Evolutionary conservation across 2,888 invertebrate genomes (phyloP), one percentile per base, ranked within the genome.

Genomic region (Napeogenes inachia): DNA sequence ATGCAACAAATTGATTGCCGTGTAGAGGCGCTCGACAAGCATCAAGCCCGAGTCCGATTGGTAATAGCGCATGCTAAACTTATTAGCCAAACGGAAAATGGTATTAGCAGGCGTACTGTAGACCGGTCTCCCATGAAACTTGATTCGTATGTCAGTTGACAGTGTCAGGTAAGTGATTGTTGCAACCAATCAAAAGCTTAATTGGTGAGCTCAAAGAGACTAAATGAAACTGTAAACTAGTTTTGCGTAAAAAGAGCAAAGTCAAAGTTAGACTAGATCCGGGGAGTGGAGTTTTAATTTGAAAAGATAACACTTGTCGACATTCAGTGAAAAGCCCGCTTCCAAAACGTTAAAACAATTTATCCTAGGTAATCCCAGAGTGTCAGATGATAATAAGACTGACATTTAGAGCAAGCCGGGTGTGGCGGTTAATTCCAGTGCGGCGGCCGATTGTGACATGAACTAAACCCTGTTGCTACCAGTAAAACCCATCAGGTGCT

Each of bases 311-410:
- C 82, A 83, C 79, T 80, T 75, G 84, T 81, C 79, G 76, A 76
- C 83, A 73, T 81, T 74, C 75, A 80, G 82, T 81, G 79, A 80
- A 83, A 84, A 80, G 79, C 78, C 70, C 77, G 78, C 78, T 83
- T 80, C 73, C 76, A 73, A 83, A 88, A 89, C 79, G 87, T 81
- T 89, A 84, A 88, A 89, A 89, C 89, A 89, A 87, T 90, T 89
- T 88, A 89, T 87, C 85, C 87, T 80, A 80, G 80, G 84, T 89
- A 90, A 90, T 89, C 90, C 89, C 76, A 72, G 78, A 82, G 82
- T 89, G 90, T 89, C 90, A 85, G 83, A 87, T 75, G 84, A 87
- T 90, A 89, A 89, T 89, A 90, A 89, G 86, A 89, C 87, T 89
- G 90, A 89, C 90, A 87, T 87, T 89, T 86, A 79, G 84, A 87